Base-by-base conservation (phyloP, 1,140 invertebrate genomes). In the Littorina saxatilis region DNA sequence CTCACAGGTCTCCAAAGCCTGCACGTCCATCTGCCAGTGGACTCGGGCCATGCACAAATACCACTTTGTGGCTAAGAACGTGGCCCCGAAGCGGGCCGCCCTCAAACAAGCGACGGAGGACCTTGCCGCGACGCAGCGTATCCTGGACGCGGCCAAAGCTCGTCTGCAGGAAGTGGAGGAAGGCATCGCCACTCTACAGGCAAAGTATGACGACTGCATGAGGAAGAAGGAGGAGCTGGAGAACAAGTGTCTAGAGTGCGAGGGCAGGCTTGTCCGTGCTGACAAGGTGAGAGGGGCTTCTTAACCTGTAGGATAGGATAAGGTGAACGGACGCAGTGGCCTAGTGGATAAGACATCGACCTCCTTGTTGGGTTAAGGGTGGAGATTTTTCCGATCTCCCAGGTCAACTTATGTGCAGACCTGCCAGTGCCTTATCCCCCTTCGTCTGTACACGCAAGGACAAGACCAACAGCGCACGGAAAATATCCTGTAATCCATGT, bases 11-110 rank as follows among this genome's bases (percentile, higher is more conserved):
- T 96, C 96, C 0, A 96, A 97, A 94, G 97, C 97, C 1, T 97
- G 96, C 85, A 96, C 96, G 80, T 97, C 96, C 7, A 95, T 98
- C 91, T 98, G 97, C 86, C 94, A 97, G 88, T 98, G 97, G 97
- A 96, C 97, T 0, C 93, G 95, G 88, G 97, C 97, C 23, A 96
- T 98, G 90, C 96, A 97, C 89, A 95, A 95, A 85, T 98, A 98
- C 83, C 91, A 93, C 87, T 92, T 92, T 84, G 91, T 93, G 1
- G 89, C 91, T 23, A 92, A 88, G 82, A 88, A 83, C 63, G 92
- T 93, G 29, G 92, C 91, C 23, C 92, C 92, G 27, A 93, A 93
- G 84, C 80, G 92, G 50, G 92, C 91, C 81, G 88, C 87, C n/a
- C 84, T 93, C 39, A 70, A 85, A 35, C 76, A 88, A 39, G 92